Evolutionary conservation across 2,888 invertebrate genomes (phyloP), one percentile per base, ranked within the genome.

Genomic region (Caradrina kadenii): DNA sequence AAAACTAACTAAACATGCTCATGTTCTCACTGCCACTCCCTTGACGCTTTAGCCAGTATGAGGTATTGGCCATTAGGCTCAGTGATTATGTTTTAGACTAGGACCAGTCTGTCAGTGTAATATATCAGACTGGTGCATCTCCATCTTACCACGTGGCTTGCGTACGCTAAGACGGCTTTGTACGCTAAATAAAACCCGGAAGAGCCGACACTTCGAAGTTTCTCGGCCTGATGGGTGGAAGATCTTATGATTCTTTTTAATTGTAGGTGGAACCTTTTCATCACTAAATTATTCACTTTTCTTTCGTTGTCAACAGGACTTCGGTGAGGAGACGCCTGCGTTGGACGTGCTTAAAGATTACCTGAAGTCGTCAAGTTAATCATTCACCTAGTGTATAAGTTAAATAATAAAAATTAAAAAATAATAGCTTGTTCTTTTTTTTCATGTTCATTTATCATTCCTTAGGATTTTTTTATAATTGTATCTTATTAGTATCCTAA

Each of bases 251-350:
- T 39, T 39, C 13, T 39, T 39, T 39, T 10, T 35, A 6, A 31
- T 31, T 6, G 4, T 4, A 2, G 31, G 7, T 4, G 0, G 31
- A 31, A 31, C 4, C 1, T 0, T 7, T 21, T 21, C 4, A 0
- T 19, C 26, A 31, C 11, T 11, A 17, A 26, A 6, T 11, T 48
- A 21, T 49, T 72, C 0, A 39, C 45, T 66, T 76, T 71, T 70
- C 83, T 84, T 87, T 48, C 58, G 17, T 85, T 78, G 54, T 96
- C 97, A 82, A 86, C 94, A 98, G 98, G 99, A 99, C 96, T 99
- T 98, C 93, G 99, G 99, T 89, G 99, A 99, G 93, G 99, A 99
- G 94, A 99, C 99, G 67, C 99, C 98, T 84, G 99, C 99, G 76
- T 97, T 99, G 91, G 99, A 99, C 94, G 98, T 99, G 87, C 97